Evolutionary conservation across 2,888 invertebrate species (phyloP).

Genomic region (Rhagonycha fulva): DNA sequence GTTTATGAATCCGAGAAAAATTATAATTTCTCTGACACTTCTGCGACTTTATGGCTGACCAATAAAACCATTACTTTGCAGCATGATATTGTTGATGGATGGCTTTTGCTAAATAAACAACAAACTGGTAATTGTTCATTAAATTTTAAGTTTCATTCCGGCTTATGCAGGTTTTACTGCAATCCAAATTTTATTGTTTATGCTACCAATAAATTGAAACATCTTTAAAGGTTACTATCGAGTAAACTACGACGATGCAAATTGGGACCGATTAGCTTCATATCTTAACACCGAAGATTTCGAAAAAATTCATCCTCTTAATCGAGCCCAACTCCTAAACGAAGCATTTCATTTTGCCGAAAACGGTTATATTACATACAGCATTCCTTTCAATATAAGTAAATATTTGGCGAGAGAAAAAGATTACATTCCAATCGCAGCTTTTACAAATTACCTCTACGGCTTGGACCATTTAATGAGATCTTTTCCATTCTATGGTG

Average conservation of each 20-base stretch:
- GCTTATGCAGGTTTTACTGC: too few relatives aligned
- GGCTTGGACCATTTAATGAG: not conserved
- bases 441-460: conserved; percentile 44
- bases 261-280: conserved; percentile 69
- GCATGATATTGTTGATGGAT: conserved; percentile 3
- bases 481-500: not conserved
- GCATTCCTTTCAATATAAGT: conserved; percentile 61
- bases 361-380: conserved; percentile 61
- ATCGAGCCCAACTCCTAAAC: conserved; percentile 75
- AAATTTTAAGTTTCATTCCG: too few relatives aligned
- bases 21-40: not conserved
- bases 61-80: conserved; percentile 1
- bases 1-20: not conserved
- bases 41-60: conserved; percentile 13
- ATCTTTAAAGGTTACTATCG: conserved; percentile 64
- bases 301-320: conserved; percentile 60
- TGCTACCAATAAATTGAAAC: not conserved
- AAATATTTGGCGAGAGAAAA: conserved; percentile 62
- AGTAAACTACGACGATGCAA: conserved; percentile 75
- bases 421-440: conserved; percentile 68
- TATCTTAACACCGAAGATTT: conserved; percentile 55
- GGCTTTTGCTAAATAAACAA: conserved; percentile 18
- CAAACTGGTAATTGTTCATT: conserved; percentile 10
- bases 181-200: too few relatives aligned
- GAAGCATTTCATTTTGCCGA: conserved; percentile 70